phyloP scores from a whole-genome alignment of 1,140 invertebrate genomes.

The Anoplophora glabripennis region DNA sequence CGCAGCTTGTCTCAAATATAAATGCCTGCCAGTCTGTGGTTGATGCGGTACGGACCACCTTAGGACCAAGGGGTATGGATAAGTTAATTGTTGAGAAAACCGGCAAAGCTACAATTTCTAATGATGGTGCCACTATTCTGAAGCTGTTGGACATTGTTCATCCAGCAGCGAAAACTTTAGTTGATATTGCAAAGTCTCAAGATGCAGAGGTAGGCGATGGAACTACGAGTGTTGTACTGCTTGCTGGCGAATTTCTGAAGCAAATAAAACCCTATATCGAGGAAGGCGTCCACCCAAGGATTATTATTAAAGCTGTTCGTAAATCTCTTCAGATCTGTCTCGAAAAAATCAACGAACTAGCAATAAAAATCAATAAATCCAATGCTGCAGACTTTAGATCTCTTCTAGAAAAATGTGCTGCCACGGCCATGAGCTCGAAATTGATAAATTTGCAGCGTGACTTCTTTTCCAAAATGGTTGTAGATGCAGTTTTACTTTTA shows the following conservation, averaged over 20 bases:
- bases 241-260: slow-evolving; percentile 95
- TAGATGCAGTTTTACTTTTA: slow-evolving; percentile 91
- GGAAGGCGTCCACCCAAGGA: slow-evolving; percentile 93
- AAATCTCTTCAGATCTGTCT: slow-evolving; percentile 78
- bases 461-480: slow-evolving; percentile 95
- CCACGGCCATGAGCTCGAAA: slow-evolving; percentile 95
- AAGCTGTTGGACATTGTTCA: slow-evolving; percentile 96
- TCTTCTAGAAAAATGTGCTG: slow-evolving; percentile 90
- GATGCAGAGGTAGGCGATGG: slow-evolving; percentile 99
- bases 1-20: slow-evolving; percentile 97
- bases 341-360: slow-evolving; percentile 81
- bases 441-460: slow-evolving; percentile 92
- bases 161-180: slow-evolving; percentile 95
- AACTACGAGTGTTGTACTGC: slow-evolving; percentile 92
- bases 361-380: slow-evolving; percentile 69
- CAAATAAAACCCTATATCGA: slow-evolving; percentile 94
- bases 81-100: slow-evolving; percentile 92
- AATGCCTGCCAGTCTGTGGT: slow-evolving; percentile 97
- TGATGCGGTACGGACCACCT: slow-evolving; percentile 91
- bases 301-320: slow-evolving; percentile 85
- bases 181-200: slow-evolving; percentile 99
- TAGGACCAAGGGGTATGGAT: slow-evolving; percentile 99
- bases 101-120: slow-evolving; percentile 95
- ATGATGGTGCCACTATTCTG: slow-evolving; percentile 99
- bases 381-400: slow-evolving; percentile 63